Evolutionary conservation across 2,888 invertebrate species (phyloP).

Genomic region (Tridacna crocea): DNA sequence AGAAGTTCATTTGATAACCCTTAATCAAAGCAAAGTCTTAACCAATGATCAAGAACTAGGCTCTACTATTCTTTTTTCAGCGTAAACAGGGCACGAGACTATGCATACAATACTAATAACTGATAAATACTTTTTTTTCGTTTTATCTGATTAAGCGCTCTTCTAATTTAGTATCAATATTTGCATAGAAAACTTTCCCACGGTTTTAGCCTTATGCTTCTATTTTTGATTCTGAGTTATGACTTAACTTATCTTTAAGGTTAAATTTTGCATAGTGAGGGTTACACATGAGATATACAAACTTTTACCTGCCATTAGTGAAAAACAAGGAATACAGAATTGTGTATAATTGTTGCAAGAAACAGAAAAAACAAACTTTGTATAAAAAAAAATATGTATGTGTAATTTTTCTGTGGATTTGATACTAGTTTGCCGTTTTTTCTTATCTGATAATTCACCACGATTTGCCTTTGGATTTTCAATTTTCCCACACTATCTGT

Average conservation of each 20-base stretch:
- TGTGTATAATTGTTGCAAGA: not conserved
- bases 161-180: conserved; percentile 62
- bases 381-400: not conserved
- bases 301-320: not conserved
- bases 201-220: conserved; percentile 53
- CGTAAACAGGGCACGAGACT: conserved; percentile 14
- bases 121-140: conserved; percentile 54
- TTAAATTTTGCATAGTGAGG: conserved; percentile 49
- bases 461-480: conserved; percentile 55
- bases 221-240: conserved; percentile 66
- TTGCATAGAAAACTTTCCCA: conserved; percentile 66
- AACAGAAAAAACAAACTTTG: not conserved
- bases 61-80: not conserved
- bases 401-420: conserved; percentile 2
- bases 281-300: not conserved
- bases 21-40: conserved; percentile 28
- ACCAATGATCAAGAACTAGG: not conserved
- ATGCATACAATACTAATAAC: conserved; percentile 34
- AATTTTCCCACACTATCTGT: conserved; percentile 61
- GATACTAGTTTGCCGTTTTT: not conserved
- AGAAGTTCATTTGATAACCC: conserved; percentile 40
- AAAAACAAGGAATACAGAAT: not conserved
- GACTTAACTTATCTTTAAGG: conserved; percentile 59
- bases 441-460: not conserved
- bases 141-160: conserved; percentile 56